Conservation (phyloP, 2,113 vertebrate genomes). For the Leptosomus discolor region DNA sequence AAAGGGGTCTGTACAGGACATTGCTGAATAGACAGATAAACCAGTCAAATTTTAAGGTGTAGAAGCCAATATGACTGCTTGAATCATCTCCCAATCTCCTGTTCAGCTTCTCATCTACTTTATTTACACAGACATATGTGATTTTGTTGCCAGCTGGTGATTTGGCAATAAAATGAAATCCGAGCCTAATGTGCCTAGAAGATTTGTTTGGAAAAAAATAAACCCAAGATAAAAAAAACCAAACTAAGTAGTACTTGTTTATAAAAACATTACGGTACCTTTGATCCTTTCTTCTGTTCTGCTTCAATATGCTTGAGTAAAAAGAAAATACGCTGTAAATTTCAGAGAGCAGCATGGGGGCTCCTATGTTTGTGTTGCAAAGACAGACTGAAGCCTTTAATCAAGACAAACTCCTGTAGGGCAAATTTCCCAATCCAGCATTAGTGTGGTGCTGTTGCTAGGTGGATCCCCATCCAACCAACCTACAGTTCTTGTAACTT, state of each 20-base stretch:
- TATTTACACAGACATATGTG: slow-evolving; percentile 57
- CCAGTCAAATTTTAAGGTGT: slow-evolving; percentile 43
- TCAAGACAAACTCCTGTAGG: slow-evolving; percentile 71
- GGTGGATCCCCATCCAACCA: slow-evolving; percentile 28
- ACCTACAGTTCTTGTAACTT: neutral
- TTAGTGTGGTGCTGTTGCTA: slow-evolving; percentile 46
- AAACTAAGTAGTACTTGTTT: slow-evolving; percentile 71
- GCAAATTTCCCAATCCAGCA: slow-evolving; percentile 61
- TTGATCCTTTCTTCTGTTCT: slow-evolving; percentile 72
- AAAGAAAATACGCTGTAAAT: slow-evolving; percentile 68
- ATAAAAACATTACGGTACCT: slow-evolving; percentile 71
- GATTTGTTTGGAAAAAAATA: slow-evolving; percentile 56
- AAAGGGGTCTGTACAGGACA: slow-evolving; percentile 44
- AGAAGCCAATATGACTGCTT: slow-evolving; percentile 8
- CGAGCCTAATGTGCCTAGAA: slow-evolving; percentile 48
- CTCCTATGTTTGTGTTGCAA: slow-evolving; percentile 66
- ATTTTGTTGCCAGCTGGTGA: slow-evolving; percentile 57
- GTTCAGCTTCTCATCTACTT: slow-evolving; percentile 54
- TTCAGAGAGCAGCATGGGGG: slow-evolving; percentile 65
- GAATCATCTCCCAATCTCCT: slow-evolving; percentile 42
- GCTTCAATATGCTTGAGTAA: slow-evolving; percentile 63
- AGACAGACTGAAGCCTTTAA: slow-evolving; percentile 70
- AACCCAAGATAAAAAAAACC: slow-evolving; percentile 58
- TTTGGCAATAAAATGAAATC: slow-evolving; percentile 65
- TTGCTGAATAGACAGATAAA: slow-evolving; percentile 55